Evolutionary conservation across 2,113 vertebrate genomes (phyloP).

Genomic region (Odobenus rosmarus): DNA sequence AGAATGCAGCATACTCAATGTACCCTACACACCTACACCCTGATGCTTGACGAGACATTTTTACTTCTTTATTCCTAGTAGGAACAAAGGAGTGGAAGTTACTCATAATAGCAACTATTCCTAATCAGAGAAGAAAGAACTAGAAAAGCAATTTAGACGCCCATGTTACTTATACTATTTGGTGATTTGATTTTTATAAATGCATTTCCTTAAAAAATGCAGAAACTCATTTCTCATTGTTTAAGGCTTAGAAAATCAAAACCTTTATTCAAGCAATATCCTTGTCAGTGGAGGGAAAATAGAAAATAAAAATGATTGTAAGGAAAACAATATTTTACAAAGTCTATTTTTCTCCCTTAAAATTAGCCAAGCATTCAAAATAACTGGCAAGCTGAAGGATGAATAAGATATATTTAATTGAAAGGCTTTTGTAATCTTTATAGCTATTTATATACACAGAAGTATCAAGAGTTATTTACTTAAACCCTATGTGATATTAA

Average conservation of each 20-base stretch:
- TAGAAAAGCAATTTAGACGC: background rate
- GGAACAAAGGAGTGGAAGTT: background rate
- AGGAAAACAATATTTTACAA: background rate
- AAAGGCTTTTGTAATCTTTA: background rate
- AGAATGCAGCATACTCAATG: rapidly evolving
- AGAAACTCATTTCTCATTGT: background rate
- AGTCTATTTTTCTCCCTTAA: background rate
- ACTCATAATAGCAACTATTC: background rate
- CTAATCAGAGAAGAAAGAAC: background rate
- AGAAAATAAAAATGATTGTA: background rate
- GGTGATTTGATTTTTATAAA: background rate
- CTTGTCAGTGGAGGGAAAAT: background rate
- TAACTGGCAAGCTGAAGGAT: background rate
- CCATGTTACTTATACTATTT: background rate
- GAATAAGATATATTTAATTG: background rate
- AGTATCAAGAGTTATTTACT: background rate
- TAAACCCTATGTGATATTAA: background rate
- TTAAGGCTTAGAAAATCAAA: background rate
- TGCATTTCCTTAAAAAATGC: background rate
- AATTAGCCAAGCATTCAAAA: background rate
- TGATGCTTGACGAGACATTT: rapidly evolving
- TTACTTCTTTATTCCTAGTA: background rate
- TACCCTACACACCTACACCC: rapidly evolving
- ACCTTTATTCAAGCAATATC: background rate
- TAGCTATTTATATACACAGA: background rate